phyloP scores from a whole-genome alignment of 2,113 vertebrate species.

The Tympanuchus pallidicinctus region DNA sequence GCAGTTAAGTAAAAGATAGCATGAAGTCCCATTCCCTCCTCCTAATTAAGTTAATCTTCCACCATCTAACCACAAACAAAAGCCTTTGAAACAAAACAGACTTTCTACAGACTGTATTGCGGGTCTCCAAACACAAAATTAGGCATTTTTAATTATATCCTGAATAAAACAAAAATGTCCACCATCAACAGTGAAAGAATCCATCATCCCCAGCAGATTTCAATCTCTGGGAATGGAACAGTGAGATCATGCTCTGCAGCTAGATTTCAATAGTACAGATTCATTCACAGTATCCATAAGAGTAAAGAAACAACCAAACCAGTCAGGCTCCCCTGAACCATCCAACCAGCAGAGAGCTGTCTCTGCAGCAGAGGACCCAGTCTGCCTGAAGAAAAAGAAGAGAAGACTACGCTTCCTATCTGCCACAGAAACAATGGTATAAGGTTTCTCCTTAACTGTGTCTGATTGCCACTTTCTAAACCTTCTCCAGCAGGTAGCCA shows the following conservation, averaged over 20 bases:
- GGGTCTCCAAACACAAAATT: not conserved
- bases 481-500: not conserved
- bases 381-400: not conserved
- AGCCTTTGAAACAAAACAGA: slow-evolving; percentile 1
- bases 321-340: not conserved
- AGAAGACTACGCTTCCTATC: not conserved
- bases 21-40: not conserved
- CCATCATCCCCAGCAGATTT: not conserved
- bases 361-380: not conserved
- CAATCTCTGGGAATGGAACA: not conserved
- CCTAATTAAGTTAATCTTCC: not conserved
- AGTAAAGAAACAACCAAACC: not conserved
- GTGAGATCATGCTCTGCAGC: not conserved
- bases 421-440: not conserved
- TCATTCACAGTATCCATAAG: not conserved
- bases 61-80: not conserved
- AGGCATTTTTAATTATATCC: not conserved
- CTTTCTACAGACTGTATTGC: not conserved
- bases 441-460: not conserved
- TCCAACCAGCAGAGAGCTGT: not conserved
- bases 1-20: not conserved
- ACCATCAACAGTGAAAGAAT: not conserved
- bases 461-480: not conserved
- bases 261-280: not conserved
- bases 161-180: not conserved